Conservation (phyloP, 2,888 invertebrate species). For the Marasmarcha lunaedactyla region DNA sequence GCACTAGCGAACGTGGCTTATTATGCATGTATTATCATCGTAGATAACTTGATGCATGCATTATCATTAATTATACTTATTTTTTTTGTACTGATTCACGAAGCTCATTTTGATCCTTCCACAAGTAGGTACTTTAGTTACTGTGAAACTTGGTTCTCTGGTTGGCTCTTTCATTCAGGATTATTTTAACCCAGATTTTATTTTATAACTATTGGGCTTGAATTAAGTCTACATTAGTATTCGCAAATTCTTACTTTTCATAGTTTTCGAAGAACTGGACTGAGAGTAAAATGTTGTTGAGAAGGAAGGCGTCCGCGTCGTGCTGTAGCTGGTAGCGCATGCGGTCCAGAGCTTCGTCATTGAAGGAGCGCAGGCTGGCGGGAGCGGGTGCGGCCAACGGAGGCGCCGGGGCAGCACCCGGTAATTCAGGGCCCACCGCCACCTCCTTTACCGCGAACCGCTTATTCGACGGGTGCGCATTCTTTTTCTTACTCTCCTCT, state of each 20-base stretch:
- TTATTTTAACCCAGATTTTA: too few species aligned
- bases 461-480: slow-evolving; percentile 29
- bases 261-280: slow-evolving; percentile 85
- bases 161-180: too few species aligned
- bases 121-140: too few species aligned
- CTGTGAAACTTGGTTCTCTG: too few species aligned
- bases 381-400: slow-evolving; percentile 26
- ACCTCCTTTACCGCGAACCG: slow-evolving; percentile 31
- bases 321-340: slow-evolving; percentile 72
- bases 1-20: too few species aligned
- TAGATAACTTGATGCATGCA: too few species aligned
- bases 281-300: slow-evolving; percentile 81
- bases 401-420: slow-evolving; percentile 22
- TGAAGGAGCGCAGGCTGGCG: slow-evolving; percentile 44
- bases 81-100: too few species aligned
- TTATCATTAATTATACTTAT: too few species aligned
- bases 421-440: slow-evolving; percentile 22
- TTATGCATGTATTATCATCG: too few species aligned
- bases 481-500: slow-evolving; percentile 39
- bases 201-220: too few species aligned
- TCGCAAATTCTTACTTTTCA: slow-evolving; percentile 81
- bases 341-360: slow-evolving; percentile 64
- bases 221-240: too few species aligned
- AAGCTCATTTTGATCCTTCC: too few species aligned
- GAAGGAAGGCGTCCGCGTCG: slow-evolving; percentile 76